Evolutionary conservation across 2,888 invertebrate genomes (phyloP), one percentile per base, ranked within the genome.

Genomic region (Lithophane leautieri): DNA sequence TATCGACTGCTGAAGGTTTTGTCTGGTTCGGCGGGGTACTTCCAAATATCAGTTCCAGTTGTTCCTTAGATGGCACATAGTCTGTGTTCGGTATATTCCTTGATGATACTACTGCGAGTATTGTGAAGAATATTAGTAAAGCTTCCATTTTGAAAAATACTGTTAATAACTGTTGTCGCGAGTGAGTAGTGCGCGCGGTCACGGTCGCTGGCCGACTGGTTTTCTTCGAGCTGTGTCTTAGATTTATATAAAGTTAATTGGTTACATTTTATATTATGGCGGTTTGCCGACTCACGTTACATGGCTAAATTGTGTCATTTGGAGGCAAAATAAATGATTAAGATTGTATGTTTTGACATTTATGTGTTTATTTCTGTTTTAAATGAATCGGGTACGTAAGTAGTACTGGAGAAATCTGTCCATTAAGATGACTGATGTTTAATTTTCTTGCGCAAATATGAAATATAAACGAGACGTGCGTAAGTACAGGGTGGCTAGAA

Each of bases 201-300:
- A 62, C 84, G 84, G 73, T n/a, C 70, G 40, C 42, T 2, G 12
- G 7, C 12, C 61, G 68, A 82, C 82, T 82, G 82, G 16, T 63
- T 68, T 22, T 63, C 50, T 65, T 22, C 12, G 22, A 34, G 62
- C 8, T 11, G 14, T 19, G 19, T 58, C 61, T 68, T 76, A 50
- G 16, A 47, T 25, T 73, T 80, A 72, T 72, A 75, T 54, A 40
- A 50, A 62, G 58, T 70, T 60, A 19, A 40, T 52, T 61, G 60
- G 58, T 50, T 58, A 25, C 34, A 42, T 42, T 60, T 11, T n/a
- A 8, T 34, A 34, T 4, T n/a, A 63, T 14, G 12, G 7, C 52
- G 11, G 42, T 50, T 50, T 7, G n/a, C 58, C 25, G 14, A 14
- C 25, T 12, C 66, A 62, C 34, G 40, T 28, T 40, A 34, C 34